Base-by-base conservation (phyloP, 2,113 vertebrate genomes). In the Chamaea fasciata region DNA sequence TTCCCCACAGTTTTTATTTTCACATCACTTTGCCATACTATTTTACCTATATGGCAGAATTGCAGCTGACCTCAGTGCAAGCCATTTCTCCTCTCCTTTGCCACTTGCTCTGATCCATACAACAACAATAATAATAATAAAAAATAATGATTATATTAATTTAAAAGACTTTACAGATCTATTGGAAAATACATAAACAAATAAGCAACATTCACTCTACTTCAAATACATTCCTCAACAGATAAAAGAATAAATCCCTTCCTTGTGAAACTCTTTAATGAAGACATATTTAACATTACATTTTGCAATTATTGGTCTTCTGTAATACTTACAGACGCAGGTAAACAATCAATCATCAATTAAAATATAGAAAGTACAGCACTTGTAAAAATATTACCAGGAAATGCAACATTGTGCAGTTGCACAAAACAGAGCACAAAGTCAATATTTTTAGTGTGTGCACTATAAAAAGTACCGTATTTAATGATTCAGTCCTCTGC, bases 401-500 rank as follows among this genome's bases (percentile, higher is more conserved):
- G 55, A 89, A 86, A 30, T 18, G 7, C 37, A 92, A 64, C 50
- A 59, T 28, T 63, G 31, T 41, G 59, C 71, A 81, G 68, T 75
- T 83, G 59, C 49, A 90, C n/a, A 84, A 84, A 94, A 75, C n/a
- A 69, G 69, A 78, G 35, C 56, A 74, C 14, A 31, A 90, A 95
- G 39, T 20, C 37, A 80, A 3, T 69, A 86, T 55, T 92, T 91
- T 94, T 86, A 56, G 8, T 91, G 57, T 23, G 26, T 59, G 80
- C 52, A 19, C 64, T 81, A 24, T 41, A 87, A 94, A 88, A 96
- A 80, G 47, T 70, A 64, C 59, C 1, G 0, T 74, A 93, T 63
- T 71, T 92, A 96, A 94, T 82, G 85, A 91, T 86, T 77, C 52
- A 75, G 44, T 62, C 41, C 76, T 96, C 79, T 83, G 73, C 80